A percentile compares a stretch with the other conserved stretches of the same genome.
Evolutionary conservation across 2,888 invertebrate species (phyloP).

Genomic region (Eurois occulta): DNA sequence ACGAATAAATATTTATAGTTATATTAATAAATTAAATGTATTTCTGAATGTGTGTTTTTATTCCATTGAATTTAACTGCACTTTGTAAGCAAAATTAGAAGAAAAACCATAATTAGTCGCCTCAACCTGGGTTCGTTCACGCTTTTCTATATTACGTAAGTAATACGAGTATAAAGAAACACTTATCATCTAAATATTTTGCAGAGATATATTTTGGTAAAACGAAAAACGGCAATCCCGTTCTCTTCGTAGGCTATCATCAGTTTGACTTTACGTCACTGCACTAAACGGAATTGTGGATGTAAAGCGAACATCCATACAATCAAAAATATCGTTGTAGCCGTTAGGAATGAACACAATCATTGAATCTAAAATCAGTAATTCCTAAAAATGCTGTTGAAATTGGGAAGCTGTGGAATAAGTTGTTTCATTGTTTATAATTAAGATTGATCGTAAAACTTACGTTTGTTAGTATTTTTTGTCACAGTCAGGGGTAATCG

Average conservation of each 20-base stretch:
- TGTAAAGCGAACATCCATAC: neutral
- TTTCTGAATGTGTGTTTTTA: neutral
- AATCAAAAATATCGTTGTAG: neutral
- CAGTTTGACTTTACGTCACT: slow-evolving; percentile 3
- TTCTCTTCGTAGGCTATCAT: slow-evolving; percentile 1
- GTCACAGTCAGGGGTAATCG: slow-evolving; percentile 40
- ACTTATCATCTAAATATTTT: neutral
- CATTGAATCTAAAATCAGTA: neutral
- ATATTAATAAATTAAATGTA: slow-evolving; percentile 1
- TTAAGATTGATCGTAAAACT: neutral
- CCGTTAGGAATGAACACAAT: neutral
- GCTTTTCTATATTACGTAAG: no score
- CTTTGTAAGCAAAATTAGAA: no score
- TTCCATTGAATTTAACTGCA: no score
- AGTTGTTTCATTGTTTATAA: neutral
- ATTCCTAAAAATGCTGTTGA: neutral
- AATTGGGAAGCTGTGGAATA: neutral
- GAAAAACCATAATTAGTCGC: no score
- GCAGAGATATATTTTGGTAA: slow-evolving; percentile 1
- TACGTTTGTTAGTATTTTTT: neutral
- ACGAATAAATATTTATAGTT: neutral
- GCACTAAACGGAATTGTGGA: neutral
- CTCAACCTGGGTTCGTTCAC: no score
- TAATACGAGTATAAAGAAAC: no score
- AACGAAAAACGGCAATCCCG: slow-evolving; percentile 10